Conservation (phyloP, 1,140 invertebrate genomes). For the Branchinecta lynchi region DNA sequence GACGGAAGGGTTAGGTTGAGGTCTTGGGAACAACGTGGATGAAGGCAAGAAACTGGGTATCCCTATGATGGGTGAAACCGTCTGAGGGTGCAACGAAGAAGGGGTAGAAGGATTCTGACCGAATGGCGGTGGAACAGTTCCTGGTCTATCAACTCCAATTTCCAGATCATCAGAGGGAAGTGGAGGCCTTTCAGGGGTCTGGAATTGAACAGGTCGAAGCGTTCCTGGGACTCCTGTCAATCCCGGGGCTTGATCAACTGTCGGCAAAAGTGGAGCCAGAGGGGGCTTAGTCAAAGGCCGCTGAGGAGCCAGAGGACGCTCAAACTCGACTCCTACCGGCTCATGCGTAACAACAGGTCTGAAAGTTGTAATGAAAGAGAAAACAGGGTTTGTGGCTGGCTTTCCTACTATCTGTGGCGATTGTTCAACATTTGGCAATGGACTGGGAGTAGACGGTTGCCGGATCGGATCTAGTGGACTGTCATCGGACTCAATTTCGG, state of each 20-base stretch:
- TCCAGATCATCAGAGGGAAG: neutral
- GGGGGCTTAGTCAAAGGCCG: neutral
- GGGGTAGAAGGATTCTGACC: too few species aligned
- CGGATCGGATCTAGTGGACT: neutral
- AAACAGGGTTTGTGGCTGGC: neutral
- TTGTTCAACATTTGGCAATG: neutral
- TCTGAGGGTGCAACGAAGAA: too few species aligned
- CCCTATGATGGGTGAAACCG: too few species aligned
- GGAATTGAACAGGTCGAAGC: neutral
- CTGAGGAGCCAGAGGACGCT: neutral
- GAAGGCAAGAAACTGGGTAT: too few species aligned
- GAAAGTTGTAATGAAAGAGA: neutral
- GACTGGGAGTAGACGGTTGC: neutral
- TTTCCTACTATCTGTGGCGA: neutral
- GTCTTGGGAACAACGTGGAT: too few species aligned
- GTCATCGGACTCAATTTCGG: neutral
- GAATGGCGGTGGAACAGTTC: too few species aligned
- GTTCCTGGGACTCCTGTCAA: neutral
- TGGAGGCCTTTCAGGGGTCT: neutral
- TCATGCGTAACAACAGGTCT: neutral
- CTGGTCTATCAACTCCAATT: too few species aligned
- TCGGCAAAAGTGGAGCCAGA: neutral
- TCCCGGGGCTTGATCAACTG: neutral
- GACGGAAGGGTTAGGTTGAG: too few species aligned
- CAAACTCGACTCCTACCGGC: neutral